Conservation (phyloP, 2,113 vertebrate species). For the Collichthys lucidus region DNA sequence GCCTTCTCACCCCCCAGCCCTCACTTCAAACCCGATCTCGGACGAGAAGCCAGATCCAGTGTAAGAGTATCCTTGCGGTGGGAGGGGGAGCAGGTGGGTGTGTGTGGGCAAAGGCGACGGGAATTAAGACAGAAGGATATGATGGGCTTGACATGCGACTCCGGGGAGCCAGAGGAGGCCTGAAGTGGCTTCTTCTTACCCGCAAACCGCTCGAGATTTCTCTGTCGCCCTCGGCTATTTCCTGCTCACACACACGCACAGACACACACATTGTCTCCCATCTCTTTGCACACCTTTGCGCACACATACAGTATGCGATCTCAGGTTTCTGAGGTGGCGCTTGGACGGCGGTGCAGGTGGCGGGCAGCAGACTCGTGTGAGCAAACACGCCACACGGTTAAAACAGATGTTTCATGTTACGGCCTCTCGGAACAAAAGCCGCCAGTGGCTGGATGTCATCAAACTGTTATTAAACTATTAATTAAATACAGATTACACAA, state of each 20-base stretch:
- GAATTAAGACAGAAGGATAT: constrained; percentile 61
- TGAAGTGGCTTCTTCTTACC: constrained; percentile 25
- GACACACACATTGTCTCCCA: neutral
- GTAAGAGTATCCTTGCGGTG: constrained; percentile 40
- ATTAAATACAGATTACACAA: neutral
- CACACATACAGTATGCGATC: neutral
- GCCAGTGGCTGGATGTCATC: no score
- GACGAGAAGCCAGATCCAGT: constrained; percentile 38
- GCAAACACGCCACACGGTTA: neutral
- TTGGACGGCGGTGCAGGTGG: constrained; percentile 5
- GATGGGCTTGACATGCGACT: constrained; percentile 57
- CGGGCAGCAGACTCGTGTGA: neutral
- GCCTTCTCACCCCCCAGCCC: neutral
- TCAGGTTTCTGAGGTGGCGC: neutral
- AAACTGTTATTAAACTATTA: no score
- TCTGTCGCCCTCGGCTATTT: constrained; percentile 23
- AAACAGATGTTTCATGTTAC: constrained; percentile 16
- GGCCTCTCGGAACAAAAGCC: neutral
- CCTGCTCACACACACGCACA: neutral
- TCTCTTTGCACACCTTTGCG: neutral
- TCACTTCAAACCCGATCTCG: constrained; percentile 18
- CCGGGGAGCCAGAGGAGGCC: constrained; percentile 23
- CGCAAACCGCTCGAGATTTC: constrained; percentile 30
- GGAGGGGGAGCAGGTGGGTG: constrained; percentile 3
- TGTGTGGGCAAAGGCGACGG: neutral